These are phyloP conservation scores for Seira musarum DNA, from an alignment of 2,888 invertebrate genomes.

Conservation along the genomic window DNA sequence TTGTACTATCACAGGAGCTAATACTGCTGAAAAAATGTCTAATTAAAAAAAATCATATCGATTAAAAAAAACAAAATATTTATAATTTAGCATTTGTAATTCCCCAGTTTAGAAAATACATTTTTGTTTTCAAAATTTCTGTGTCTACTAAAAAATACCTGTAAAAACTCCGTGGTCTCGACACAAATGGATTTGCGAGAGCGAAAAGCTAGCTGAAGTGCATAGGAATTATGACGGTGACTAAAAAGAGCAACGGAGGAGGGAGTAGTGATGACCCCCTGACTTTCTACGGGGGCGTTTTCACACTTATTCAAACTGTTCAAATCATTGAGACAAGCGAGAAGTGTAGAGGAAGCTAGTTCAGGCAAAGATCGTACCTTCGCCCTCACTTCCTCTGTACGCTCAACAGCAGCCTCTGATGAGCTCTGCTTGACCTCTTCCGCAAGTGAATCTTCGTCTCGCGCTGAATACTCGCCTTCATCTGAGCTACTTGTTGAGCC, in stretches of 20 bases:
- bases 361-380: slow-evolving; percentile 70
- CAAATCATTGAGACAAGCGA: slow-evolving; percentile 66
- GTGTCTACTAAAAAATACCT: slow-evolving; percentile 64
- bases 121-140: neutral
- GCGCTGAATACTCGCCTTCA: slow-evolving; percentile 69
- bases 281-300: slow-evolving; percentile 51
- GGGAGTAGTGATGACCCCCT: slow-evolving; percentile 53
- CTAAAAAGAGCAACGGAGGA: slow-evolving; percentile 62
- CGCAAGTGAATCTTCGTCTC: slow-evolving; percentile 64
- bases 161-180: slow-evolving; percentile 68
- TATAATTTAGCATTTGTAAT: no score
- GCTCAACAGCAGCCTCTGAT: slow-evolving; percentile 59
- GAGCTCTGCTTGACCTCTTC: slow-evolving; percentile 59
- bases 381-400: slow-evolving; percentile 67
- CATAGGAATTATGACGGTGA: slow-evolving; percentile 62
- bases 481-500: slow-evolving; percentile 69
- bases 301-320: slow-evolving; percentile 61
- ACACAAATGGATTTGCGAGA: slow-evolving; percentile 70
- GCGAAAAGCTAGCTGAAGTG: slow-evolving; percentile 69
- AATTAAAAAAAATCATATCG: neutral
- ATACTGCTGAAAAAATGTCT: neutral
- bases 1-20: neutral
- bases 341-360: slow-evolving; percentile 66
- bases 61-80: no score
- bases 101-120: neutral